Evolutionary conservation across 37 sponge, comb jelly and placozoan genomes (phyloP).

Genomic region (Cladorhizidae sp.): DNA sequence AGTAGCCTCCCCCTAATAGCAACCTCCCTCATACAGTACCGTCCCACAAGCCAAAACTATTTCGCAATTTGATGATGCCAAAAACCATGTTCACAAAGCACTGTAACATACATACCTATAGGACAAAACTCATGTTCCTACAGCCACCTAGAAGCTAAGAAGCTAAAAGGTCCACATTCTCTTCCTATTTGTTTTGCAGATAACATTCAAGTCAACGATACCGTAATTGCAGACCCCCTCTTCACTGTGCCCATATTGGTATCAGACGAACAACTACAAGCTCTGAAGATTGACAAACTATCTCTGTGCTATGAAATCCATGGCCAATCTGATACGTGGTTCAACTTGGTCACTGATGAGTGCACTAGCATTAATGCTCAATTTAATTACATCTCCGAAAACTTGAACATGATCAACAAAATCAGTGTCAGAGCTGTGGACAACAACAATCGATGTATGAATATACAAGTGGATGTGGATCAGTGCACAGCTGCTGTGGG

Average conservation of each 20-base stretch:
- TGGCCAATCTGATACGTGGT: neutral
- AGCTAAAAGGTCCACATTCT: no score
- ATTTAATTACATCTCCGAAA: neutral
- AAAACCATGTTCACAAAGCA: no score
- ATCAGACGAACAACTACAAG: slow-evolving; percentile 6
- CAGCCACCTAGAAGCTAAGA: no score
- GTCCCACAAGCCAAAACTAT: no score
- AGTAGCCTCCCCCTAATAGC: no score
- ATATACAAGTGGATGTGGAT: slow-evolving; percentile 37
- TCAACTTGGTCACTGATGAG: slow-evolving; percentile 57
- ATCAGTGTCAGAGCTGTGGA: slow-evolving; percentile 64
- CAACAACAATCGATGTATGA: slow-evolving; percentile 4
- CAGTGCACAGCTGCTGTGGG: slow-evolving; percentile 29
- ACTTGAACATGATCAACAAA: slow-evolving; percentile 46
- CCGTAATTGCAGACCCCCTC: slow-evolving; percentile 53
- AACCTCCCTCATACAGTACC: no score
- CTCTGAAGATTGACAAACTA: neutral
- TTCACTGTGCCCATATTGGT: slow-evolving; percentile 35
- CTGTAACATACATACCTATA: no score
- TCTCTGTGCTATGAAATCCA: slow-evolving; percentile 58
- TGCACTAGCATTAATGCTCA: slow-evolving; percentile 45
- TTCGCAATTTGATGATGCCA: no score
- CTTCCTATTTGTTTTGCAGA: neutral
- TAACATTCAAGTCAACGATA: slow-evolving; percentile 31
- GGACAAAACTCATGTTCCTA: no score